phyloP scores from a whole-genome alignment of 2,888 invertebrate species.

The Tachystola acroxantha region DNA sequence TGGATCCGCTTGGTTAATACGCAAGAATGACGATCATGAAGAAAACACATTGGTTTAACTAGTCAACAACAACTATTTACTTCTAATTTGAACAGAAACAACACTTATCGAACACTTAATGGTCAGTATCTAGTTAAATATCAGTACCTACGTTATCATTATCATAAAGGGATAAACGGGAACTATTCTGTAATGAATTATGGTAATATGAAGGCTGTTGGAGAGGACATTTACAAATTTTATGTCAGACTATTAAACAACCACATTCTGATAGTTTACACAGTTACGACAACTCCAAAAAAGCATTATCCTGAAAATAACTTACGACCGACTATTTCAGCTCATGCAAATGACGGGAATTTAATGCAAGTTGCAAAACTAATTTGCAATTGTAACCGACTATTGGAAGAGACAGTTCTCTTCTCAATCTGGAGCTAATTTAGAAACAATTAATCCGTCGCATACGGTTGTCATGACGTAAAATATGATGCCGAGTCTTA shows the following conservation, averaged over 20 bases:
- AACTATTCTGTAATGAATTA: no score
- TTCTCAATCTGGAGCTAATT: slow-evolving; percentile 23
- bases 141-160: no score
- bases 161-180: no score
- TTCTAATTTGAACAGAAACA: slow-evolving; percentile 22
- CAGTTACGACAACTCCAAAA: background rate
- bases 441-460: slow-evolving; percentile 13
- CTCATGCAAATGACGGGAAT: background rate
- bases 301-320: no score
- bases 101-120: background rate
- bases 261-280: no score
- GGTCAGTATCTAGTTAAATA: no score
- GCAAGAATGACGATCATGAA: slow-evolving; percentile 6
- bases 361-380: slow-evolving; percentile 30
- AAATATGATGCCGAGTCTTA: slow-evolving; percentile 5
- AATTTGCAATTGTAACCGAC: slow-evolving; percentile 29
- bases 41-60: slow-evolving; percentile 7
- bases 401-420: slow-evolving; percentile 22
- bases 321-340: no score
- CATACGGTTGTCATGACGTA: slow-evolving; percentile 9
- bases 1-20: slow-evolving; percentile 31
- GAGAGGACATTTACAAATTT: no score
- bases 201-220: no score
- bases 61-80: no score
- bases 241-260: no score